Conservation (phyloP, 2,113 vertebrate genomes). For the Aphyosemion australe region DNA sequence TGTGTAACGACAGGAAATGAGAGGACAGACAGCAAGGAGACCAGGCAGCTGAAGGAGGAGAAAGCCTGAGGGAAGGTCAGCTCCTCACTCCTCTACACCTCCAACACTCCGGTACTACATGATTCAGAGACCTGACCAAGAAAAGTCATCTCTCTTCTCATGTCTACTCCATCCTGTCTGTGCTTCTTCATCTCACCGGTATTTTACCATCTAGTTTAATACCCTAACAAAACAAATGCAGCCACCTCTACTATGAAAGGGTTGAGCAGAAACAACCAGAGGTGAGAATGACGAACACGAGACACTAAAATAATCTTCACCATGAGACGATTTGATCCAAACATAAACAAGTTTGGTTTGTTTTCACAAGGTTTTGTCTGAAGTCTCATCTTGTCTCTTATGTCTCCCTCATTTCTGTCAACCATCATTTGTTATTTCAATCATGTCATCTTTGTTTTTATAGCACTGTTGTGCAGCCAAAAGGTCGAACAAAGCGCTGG, state of each 20-base stretch:
- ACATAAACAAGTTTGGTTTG: neutral
- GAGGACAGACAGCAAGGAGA: too few relatives aligned
- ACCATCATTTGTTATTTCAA: neutral
- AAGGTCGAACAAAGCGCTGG: too few relatives aligned
- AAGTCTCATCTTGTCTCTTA: neutral
- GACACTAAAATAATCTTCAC: too few relatives aligned
- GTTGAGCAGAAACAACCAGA: too few relatives aligned
- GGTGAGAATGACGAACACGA: too few relatives aligned
- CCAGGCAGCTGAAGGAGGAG: neutral
- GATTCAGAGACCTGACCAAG: too few relatives aligned
- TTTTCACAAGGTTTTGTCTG: neutral
- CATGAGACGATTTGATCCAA: too few relatives aligned
- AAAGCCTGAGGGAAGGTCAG: constrained; percentile 39
- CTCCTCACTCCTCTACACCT: constrained; percentile 17
- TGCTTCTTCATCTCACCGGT: neutral
- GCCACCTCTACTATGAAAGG: too few relatives aligned
- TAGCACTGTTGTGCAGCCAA: too few relatives aligned
- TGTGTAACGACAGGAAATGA: too few relatives aligned
- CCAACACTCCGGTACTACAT: neutral
- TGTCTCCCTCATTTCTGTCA: neutral
- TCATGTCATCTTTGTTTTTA: neutral
- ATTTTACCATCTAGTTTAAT: neutral
- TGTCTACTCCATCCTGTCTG: neutral
- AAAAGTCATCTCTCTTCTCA: neutral
- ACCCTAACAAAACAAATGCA: too few relatives aligned